Conservation (phyloP, 2,888 invertebrate genomes). For the Himalopsyche japonica region DNA sequence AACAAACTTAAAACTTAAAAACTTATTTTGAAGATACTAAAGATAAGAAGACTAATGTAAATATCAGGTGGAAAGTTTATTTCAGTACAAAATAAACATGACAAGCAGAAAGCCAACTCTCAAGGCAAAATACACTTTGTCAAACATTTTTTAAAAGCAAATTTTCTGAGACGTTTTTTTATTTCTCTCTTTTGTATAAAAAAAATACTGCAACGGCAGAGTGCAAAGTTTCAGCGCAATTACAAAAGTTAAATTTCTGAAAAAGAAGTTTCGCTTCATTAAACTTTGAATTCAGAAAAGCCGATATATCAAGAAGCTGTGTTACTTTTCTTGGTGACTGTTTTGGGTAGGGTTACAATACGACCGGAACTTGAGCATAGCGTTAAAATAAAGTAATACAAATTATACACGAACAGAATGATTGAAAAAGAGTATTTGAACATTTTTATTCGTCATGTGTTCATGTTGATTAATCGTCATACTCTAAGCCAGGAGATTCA, state of each 20-base stretch:
- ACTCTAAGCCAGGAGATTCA: no score
- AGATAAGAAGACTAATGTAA: neutral
- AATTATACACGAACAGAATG: no score
- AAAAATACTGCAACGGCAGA: neutral
- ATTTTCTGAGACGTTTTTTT: neutral
- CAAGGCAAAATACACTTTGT: neutral
- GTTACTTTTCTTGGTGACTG: neutral
- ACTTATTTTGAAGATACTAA: neutral
- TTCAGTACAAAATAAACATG: neutral
- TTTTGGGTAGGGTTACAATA: neutral
- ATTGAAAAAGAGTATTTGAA: no score
- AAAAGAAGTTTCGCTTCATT: neutral
- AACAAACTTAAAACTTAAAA: conserved; percentile 2
- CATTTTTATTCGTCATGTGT: no score
- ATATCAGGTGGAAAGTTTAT: neutral
- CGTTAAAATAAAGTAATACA: neutral
- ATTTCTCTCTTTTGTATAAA: neutral
- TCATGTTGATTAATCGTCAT: no score
- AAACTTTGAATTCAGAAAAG: neutral
- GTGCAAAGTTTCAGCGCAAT: neutral
- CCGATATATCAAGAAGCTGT: neutral
- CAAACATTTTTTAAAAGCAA: neutral
- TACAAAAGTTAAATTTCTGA: neutral
- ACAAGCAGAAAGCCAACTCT: neutral
- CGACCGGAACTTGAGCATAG: neutral